Evolutionary conservation across 2,888 invertebrate species (phyloP).

Genomic region (Archaeoteleia sp.): DNA sequence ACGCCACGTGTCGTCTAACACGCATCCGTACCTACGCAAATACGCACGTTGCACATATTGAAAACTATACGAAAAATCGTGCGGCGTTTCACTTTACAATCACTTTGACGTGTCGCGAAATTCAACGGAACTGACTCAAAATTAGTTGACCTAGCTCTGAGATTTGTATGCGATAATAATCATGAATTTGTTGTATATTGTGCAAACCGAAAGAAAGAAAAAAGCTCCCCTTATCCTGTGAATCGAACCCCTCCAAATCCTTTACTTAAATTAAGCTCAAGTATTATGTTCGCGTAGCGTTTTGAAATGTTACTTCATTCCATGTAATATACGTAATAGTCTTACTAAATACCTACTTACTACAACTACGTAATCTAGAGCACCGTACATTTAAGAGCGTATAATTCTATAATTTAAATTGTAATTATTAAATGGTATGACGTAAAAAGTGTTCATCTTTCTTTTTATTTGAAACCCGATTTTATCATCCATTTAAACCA

Average conservation of each 20-base stretch:
- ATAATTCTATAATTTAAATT: slow-evolving; percentile 75
- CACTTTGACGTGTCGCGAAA: slow-evolving; percentile 14
- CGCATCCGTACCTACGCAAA: slow-evolving; percentile 70
- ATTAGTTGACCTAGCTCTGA: slow-evolving; percentile 33
- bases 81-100: slow-evolving; percentile 15
- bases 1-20: slow-evolving; percentile 73
- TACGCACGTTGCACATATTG: slow-evolving; percentile 42
- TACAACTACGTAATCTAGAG: slow-evolving; percentile 74
- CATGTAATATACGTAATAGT: slow-evolving; percentile 75
- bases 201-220: slow-evolving; percentile 33
- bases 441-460: slow-evolving; percentile 62
- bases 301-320: slow-evolving; percentile 72
- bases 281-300: slow-evolving; percentile 74
- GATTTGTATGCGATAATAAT: slow-evolving; percentile 29
- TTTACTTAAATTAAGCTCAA: slow-evolving; percentile 71
- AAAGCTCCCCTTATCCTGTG: slow-evolving; percentile 14
- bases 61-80: slow-evolving; percentile 27
- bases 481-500: too few relatives aligned
- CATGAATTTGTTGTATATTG: slow-evolving; percentile 25
- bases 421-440: slow-evolving; percentile 75
- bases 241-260: slow-evolving; percentile 26
- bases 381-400: slow-evolving; percentile 73
- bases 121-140: slow-evolving; percentile 20
- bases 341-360: slow-evolving; percentile 73
- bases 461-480: too few relatives aligned